These are phyloP conservation scores for Drosophila lini DNA, from an alignment of 1,140 invertebrate genomes.

Conservation along the genomic window DNA sequence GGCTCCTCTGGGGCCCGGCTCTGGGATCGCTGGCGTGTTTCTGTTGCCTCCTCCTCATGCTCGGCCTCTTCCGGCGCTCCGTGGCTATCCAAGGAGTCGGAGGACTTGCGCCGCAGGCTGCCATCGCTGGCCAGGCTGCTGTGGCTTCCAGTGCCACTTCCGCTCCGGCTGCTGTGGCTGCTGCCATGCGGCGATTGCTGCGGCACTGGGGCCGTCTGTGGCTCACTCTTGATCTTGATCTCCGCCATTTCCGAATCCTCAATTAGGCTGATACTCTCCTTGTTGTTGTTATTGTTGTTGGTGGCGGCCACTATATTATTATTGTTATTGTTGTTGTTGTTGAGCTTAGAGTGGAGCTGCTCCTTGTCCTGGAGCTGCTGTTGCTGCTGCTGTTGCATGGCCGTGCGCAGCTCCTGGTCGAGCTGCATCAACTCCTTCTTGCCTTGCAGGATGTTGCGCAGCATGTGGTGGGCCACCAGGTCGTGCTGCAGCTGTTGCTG, in stretches of 20 bases:
- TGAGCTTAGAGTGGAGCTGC: slow-evolving; percentile 84
- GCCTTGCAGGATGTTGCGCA: slow-evolving; percentile 92
- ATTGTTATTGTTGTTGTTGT: slow-evolving; percentile 84
- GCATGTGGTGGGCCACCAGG: slow-evolving; percentile 92
- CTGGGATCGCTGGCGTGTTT: slow-evolving; percentile 25
- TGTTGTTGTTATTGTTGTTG: slow-evolving; percentile 84
- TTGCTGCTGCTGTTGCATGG: slow-evolving; percentile 85
- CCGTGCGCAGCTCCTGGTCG: slow-evolving; percentile 86
- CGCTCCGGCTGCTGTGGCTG: slow-evolving; percentile 61
- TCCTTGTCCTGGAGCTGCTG: slow-evolving; percentile 86
- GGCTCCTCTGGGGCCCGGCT: slow-evolving; percentile 28
- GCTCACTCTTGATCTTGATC: slow-evolving; percentile 80
- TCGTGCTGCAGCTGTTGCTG: slow-evolving; percentile 85
- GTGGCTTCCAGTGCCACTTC: slow-evolving; percentile 33
- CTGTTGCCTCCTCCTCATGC: slow-evolving; percentile 52
- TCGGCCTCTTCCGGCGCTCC: slow-evolving; percentile 43
- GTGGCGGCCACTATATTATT: slow-evolving; percentile 73
- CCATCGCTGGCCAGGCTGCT: slow-evolving; percentile 66
- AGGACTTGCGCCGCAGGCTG: slow-evolving; percentile 73
- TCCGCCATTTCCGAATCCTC: slow-evolving; percentile 75
- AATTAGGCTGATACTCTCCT: slow-evolving; percentile 77
- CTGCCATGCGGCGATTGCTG: slow-evolving; percentile 65
- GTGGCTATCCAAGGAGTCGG: slow-evolving; percentile 67
- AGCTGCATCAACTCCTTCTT: slow-evolving; percentile 90
- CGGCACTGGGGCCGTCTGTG: slow-evolving; percentile 44